Evolutionary conservation across 2,888 invertebrate species (phyloP).

Genomic region (Psylliodes chrysocephalus): DNA sequence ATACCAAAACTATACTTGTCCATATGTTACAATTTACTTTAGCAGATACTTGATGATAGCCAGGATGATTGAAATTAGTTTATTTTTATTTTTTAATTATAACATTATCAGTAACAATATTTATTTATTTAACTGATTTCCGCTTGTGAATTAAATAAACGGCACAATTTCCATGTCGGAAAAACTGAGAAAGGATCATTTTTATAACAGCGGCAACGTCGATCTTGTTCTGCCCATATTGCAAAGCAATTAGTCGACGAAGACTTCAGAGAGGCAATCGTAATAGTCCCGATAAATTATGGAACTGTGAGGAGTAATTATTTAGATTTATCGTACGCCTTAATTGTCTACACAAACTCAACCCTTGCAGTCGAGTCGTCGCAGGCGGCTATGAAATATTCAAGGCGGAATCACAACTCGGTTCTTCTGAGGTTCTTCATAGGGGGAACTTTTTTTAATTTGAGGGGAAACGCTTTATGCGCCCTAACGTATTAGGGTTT

Average conservation of each 20-base stretch:
- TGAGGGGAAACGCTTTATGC: neutral
- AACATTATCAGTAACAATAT: no score
- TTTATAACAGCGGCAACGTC: slow-evolving; percentile 16
- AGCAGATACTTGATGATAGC: no score
- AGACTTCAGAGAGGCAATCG: slow-evolving; percentile 44
- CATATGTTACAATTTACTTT: no score
- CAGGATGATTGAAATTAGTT: no score
- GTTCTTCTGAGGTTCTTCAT: neutral
- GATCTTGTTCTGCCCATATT: slow-evolving; percentile 42
- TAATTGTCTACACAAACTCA: slow-evolving; percentile 58
- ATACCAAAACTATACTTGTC: no score
- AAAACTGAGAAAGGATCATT: neutral
- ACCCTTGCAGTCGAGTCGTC: slow-evolving; percentile 46
- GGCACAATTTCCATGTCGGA: no score
- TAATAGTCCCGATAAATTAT: slow-evolving; percentile 58
- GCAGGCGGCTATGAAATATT: slow-evolving; percentile 56
- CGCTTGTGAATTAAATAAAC: no score
- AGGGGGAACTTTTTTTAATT: neutral
- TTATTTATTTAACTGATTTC: no score
- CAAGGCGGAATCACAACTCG: slow-evolving; percentile 49
- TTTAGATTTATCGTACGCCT: slow-evolving; percentile 59
- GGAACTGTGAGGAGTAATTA: slow-evolving; percentile 56
- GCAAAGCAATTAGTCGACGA: slow-evolving; percentile 51
- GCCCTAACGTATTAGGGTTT: no score
- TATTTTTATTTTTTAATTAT: no score